A percentile compares a stretch with the other conserved stretches of the same genome.
These are phyloP conservation scores for Uropsilus gracilis DNA, from an alignment of 2,113 vertebrate species.

Conservation along the genomic window DNA sequence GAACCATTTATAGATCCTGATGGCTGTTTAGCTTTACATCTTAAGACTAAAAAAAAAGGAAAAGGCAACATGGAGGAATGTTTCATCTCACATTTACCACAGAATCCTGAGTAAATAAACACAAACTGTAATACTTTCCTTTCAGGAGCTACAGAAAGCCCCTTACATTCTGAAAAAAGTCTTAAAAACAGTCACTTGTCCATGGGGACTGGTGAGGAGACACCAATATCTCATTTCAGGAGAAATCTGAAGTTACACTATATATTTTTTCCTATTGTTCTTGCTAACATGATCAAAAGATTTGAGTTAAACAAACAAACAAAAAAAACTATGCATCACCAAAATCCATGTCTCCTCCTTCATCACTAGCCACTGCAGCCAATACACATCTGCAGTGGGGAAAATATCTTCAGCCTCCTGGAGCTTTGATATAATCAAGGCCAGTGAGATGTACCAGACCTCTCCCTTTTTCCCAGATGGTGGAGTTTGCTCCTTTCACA, in stretches of 20 bases:
- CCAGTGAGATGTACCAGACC: constrained; percentile 63
- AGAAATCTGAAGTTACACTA: not conserved
- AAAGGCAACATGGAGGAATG: not conserved
- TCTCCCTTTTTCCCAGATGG: constrained; percentile 56
- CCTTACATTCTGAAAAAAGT: not conserved
- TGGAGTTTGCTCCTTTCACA: constrained; percentile 40
- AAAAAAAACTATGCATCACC: not conserved
- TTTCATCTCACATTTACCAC: constrained; percentile 39
- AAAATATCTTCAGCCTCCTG: not conserved
- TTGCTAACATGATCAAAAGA: not conserved
- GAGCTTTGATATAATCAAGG: constrained; percentile 43
- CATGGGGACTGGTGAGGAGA: not conserved
- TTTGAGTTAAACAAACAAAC: not conserved
- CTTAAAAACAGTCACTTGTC: not conserved
- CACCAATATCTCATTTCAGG: not conserved
- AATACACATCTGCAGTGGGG: not conserved
- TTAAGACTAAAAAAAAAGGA: not conserved
- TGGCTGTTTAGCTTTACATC: not conserved
- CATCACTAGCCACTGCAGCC: not conserved
- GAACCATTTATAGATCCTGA: not conserved
- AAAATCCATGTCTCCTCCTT: not conserved
- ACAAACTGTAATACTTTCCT: constrained; percentile 46
- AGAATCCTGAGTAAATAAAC: constrained; percentile 40
- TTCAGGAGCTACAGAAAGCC: constrained; percentile 30
- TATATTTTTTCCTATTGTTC: not conserved